phyloP scores from a whole-genome alignment of 64 coral and sea anemone genomes.

The Pocillopora damicornis region DNA sequence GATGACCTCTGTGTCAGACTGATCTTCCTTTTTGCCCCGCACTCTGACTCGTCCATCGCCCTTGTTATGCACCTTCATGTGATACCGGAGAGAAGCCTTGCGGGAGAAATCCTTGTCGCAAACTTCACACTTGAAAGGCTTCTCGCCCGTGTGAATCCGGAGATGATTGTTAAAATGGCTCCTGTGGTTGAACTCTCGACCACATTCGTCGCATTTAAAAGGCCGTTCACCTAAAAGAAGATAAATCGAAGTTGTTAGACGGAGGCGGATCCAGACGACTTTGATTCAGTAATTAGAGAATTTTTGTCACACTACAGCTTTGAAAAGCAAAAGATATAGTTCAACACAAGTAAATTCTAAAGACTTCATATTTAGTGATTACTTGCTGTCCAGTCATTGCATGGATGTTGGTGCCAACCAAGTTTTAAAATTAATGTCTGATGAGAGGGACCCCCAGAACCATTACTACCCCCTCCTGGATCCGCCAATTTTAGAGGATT shows the following conservation, averaged over 20 bases:
- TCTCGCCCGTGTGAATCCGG: slow-evolving; percentile 95
- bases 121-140: slow-evolving; percentile 95
- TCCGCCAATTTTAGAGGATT: too few relatives aligned
- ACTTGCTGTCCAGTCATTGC: too few relatives aligned
- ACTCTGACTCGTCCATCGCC: slow-evolving; percentile 14
- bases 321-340: too few relatives aligned
- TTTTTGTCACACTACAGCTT: neutral
- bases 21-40: slow-evolving; percentile 22
- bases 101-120: slow-evolving; percentile 98
- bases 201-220: slow-evolving; percentile 89
- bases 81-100: slow-evolving; percentile 95
- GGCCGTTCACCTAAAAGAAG: slow-evolving; percentile 82
- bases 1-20: slow-evolving; percentile 31
- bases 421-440: too few relatives aligned
- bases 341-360: too few relatives aligned
- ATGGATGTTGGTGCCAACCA: too few relatives aligned
- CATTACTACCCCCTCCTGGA: too few relatives aligned
- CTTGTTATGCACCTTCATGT: slow-evolving; percentile 85
- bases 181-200: slow-evolving; percentile 94
- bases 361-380: too few relatives aligned
- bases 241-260: neutral
- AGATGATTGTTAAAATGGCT: slow-evolving; percentile 99
- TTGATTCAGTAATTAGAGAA: neutral
- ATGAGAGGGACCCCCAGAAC: too few relatives aligned
- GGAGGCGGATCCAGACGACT: too few relatives aligned